A percentile compares a stretch with the other conserved stretches of the same genome.
These are phyloP conservation scores for Ormyrus thymus DNA, from an alignment of 2,888 invertebrate species.

Conservation along the genomic window DNA sequence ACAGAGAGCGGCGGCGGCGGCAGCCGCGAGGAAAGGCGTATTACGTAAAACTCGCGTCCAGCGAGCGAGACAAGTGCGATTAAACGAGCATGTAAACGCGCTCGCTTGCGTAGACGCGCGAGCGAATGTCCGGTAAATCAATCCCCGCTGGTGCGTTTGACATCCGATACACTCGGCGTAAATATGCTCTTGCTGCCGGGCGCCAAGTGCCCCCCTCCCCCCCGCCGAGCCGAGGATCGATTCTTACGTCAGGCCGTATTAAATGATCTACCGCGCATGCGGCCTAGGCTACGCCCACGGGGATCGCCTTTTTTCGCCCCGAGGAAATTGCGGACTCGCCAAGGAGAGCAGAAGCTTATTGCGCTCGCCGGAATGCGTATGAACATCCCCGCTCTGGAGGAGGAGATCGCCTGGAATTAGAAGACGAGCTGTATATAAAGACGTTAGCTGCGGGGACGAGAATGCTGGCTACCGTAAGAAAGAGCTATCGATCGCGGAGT, in stretches of 20 bases:
- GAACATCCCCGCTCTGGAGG: too few species aligned
- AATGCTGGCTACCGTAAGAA: too few species aligned
- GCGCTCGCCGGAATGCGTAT: too few species aligned
- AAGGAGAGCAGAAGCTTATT: too few species aligned
- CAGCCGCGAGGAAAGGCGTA: slow-evolving; percentile 1
- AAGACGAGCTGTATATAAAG: too few species aligned
- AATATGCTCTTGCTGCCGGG: slow-evolving; percentile 36
- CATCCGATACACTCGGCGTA: slow-evolving; percentile 54
- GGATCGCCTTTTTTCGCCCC: slow-evolving; percentile 1
- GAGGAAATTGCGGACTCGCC: slow-evolving; percentile 1
- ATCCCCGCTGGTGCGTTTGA: slow-evolving; percentile 56
- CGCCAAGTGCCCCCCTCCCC: not conserved
- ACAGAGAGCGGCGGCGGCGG: not conserved
- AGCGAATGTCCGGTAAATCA: slow-evolving; percentile 59
- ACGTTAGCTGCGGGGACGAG: too few species aligned
- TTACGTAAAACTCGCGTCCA: slow-evolving; percentile 37
- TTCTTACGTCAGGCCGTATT: slow-evolving; percentile 42
- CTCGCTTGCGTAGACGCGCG: not conserved
- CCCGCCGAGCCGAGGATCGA: slow-evolving; percentile 17
- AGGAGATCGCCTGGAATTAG: too few species aligned
- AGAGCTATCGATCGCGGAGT: too few species aligned
- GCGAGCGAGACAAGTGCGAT: slow-evolving; percentile 38
- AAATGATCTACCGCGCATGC: slow-evolving; percentile 45
- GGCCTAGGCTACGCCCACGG: too few species aligned
- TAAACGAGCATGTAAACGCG: slow-evolving; percentile 37